Evolutionary conservation across 2,113 vertebrate species (phyloP).

Genomic region (Bungarus multicinctus): DNA sequence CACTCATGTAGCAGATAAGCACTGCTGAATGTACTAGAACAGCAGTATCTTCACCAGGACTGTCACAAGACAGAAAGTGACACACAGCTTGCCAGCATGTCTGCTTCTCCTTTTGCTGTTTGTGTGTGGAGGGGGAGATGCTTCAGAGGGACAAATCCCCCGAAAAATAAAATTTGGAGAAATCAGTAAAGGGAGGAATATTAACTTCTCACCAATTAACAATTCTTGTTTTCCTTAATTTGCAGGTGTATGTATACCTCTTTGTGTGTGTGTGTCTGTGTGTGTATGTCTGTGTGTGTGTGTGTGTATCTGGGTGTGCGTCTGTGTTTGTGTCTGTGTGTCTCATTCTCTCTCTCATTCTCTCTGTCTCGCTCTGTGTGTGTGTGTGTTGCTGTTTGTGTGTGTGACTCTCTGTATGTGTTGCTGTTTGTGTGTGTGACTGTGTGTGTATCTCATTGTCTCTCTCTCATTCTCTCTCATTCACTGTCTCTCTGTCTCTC

Average conservation of each 20-base stretch:
- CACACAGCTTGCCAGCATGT: conserved; percentile 77
- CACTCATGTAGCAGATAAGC: conserved; percentile 93
- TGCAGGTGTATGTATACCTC: conserved; percentile 70
- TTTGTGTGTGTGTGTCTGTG: too few species aligned
- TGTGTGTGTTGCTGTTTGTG: too few species aligned
- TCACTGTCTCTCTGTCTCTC: background rate
- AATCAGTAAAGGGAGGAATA: conserved; percentile 67
- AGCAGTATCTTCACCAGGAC: conserved; percentile 82
- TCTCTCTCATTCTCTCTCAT: too few species aligned
- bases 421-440: too few species aligned
- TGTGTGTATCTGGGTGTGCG: too few species aligned
- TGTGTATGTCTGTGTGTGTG: too few species aligned
- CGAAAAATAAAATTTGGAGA: conserved; percentile 53
- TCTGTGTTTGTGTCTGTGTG: too few species aligned
- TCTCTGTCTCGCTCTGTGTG: too few species aligned
- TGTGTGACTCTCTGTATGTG: too few species aligned
- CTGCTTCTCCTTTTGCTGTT: conserved; percentile 70
- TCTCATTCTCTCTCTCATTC: too few species aligned
- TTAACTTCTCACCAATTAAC: conserved; percentile 71
- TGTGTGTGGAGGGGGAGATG: conserved; percentile 57
- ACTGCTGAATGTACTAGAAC: conserved; percentile 77
- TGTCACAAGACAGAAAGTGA: conserved; percentile 93
- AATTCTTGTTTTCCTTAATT: conserved; percentile 78
- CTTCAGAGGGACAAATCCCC: conserved; percentile 66
- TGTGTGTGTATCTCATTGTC: too few species aligned